A percentile compares a stretch with the other conserved stretches of the same genome.
Evolutionary conservation across 2,888 invertebrate species (phyloP).

Genomic region (Dysmachus trigonus): DNA sequence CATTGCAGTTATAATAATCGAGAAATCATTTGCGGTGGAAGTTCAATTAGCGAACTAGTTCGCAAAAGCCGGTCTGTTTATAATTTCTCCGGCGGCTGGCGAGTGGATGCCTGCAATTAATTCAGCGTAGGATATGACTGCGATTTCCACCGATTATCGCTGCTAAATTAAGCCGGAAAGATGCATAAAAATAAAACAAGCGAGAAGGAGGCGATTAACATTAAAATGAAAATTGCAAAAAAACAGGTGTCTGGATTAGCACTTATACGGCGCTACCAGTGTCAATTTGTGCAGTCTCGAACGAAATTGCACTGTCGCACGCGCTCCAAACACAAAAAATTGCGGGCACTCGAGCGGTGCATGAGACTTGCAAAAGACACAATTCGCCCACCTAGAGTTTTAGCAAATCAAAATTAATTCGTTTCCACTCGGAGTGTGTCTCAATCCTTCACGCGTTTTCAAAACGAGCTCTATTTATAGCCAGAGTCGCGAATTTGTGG

Average conservation of each 20-base stretch:
- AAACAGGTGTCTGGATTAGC: background rate
- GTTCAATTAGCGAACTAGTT: background rate
- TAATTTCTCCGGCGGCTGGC: background rate
- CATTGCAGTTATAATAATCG: background rate
- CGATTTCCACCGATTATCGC: background rate
- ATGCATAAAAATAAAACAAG: background rate
- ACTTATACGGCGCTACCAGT: background rate
- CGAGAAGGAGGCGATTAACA: background rate
- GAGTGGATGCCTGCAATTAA: background rate
- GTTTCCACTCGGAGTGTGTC: background rate
- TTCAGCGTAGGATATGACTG: background rate
- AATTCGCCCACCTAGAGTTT: background rate
- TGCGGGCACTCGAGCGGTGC: background rate
- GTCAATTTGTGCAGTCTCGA: background rate
- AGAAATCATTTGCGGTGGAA: background rate
- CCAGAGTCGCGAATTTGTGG: background rate
- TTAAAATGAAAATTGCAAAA: background rate
- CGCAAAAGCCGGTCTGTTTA: background rate
- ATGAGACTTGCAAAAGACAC: background rate
- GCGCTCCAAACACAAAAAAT: background rate
- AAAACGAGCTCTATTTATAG: background rate
- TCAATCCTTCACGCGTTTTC: background rate
- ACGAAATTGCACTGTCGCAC: background rate
- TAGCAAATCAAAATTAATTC: background rate
- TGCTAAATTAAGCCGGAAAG: background rate